Percentiles rank a stretch among this genome's conserved stretches.
phyloP scores from a whole-genome alignment of 2,888 invertebrate genomes.

The Phragmatobia fuliginosa region DNA sequence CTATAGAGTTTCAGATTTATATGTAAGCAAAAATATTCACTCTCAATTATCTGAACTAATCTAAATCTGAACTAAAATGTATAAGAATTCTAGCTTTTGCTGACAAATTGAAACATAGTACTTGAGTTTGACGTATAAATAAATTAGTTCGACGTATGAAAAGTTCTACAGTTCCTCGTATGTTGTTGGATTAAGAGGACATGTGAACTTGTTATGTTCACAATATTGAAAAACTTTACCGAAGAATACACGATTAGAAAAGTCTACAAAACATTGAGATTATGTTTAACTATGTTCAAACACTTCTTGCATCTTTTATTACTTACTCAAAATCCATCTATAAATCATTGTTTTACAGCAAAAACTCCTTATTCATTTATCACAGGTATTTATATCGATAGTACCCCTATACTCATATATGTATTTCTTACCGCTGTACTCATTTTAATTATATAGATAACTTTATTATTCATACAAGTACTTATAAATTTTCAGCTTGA shows the following conservation, averaged over 20 bases:
- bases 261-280: conserved; percentile 64
- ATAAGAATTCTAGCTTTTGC: neutral
- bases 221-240: conserved; percentile 78
- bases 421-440: conserved; percentile 32
- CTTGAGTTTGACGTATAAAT: conserved; percentile 39
- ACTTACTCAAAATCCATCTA: conserved; percentile 33
- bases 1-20: too few relatives aligned
- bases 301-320: conserved; percentile 26
- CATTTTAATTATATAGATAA: conserved; percentile 42
- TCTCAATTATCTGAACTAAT: too few relatives aligned
- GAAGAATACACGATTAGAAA: conserved; percentile 78
- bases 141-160: conserved; percentile 59
- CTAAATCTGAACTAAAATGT: too few relatives aligned
- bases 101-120: neutral
- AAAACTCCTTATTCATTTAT: conserved; percentile 25
- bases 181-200: conserved; percentile 65
- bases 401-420: too few relatives aligned
- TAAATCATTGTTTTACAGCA: conserved; percentile 19
- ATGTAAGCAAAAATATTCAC: too few relatives aligned
- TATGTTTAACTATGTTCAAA: conserved; percentile 50
- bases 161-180: conserved; percentile 56
- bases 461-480: conserved; percentile 58
- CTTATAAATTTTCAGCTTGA: conserved; percentile 68
- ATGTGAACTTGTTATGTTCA: conserved; percentile 74
- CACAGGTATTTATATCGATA: conserved; percentile 16